A percentile compares a stretch with the other conserved stretches of the same genome.
Conservation (phyloP, 92 coral and sea anemone species). For the Bergia puertoricense region DNA sequence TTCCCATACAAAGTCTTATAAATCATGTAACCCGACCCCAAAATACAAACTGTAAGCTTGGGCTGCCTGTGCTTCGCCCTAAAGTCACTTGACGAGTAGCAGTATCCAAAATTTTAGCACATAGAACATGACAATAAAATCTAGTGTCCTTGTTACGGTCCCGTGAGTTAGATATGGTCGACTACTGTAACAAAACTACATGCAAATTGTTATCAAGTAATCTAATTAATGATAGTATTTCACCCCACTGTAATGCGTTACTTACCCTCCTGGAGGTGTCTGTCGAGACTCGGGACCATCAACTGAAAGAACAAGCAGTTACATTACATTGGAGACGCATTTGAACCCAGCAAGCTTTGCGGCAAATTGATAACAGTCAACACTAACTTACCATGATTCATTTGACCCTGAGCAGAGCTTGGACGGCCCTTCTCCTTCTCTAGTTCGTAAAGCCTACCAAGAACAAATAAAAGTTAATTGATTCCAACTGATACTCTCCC, state of each 20-base stretch:
- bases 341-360: background rate
- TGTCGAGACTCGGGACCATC: constrained; percentile 14
- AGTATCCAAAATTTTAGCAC: no score
- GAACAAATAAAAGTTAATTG: background rate
- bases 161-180: no score
- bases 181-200: no score
- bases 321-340: background rate
- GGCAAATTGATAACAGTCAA: background rate
- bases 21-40: no score
- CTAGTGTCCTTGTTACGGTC: no score
- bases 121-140: no score
- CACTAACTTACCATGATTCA: constrained; percentile 41
- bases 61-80: no score
- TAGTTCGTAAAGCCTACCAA: constrained; percentile 56
- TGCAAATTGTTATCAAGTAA: no score
- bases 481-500: background rate
- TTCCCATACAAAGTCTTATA: no score
- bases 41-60: no score
- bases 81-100: no score
- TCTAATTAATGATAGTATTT: no score
- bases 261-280: constrained; percentile 32
- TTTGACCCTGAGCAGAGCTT: constrained; percentile 54
- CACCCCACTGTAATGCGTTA: background rate
- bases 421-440: constrained; percentile 62
- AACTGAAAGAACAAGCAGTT: constrained; percentile 21